Conservation (phyloP, 2,888 invertebrate genomes). For the Caenorhabditis angaria region DNA sequence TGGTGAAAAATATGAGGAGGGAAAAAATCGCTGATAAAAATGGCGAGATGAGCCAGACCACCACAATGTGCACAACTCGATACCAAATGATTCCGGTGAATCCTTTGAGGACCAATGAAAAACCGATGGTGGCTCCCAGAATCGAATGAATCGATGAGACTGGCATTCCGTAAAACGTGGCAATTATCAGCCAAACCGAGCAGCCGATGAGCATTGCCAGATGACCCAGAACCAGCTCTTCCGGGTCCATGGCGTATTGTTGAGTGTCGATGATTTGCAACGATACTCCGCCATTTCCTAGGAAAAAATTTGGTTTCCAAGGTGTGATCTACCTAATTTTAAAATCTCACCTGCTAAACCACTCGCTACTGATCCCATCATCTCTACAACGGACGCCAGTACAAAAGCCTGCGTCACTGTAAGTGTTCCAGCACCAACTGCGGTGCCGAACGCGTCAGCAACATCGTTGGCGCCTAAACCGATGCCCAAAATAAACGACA, state of each 20-base stretch:
- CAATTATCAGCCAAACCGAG: slow-evolving; percentile 89
- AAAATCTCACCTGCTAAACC: slow-evolving; percentile 77
- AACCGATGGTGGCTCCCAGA: slow-evolving; percentile 95
- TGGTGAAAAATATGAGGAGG: slow-evolving; percentile 73
- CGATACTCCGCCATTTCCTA: slow-evolving; percentile 6
- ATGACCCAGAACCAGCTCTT: slow-evolving; percentile 88
- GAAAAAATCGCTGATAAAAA: slow-evolving; percentile 89
- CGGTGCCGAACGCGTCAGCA: slow-evolving; percentile 92
- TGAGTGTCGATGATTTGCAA: slow-evolving; percentile 83
- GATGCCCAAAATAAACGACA: slow-evolving; percentile 35
- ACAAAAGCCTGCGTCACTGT: slow-evolving; percentile 84
- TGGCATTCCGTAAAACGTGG: slow-evolving; percentile 90
- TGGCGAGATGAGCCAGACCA: slow-evolving; percentile 92
- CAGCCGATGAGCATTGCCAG: slow-evolving; percentile 83
- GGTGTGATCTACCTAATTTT: no score
- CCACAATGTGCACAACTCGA: slow-evolving; percentile 73
- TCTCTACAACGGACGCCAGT: slow-evolving; percentile 93
- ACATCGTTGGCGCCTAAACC: slow-evolving; percentile 98
- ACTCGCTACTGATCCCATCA: slow-evolving; percentile 90
- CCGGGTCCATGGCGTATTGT: slow-evolving; percentile 83
- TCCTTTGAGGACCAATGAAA: slow-evolving; percentile 89
- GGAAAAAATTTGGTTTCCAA: slow-evolving; percentile 76
- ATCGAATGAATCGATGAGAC: slow-evolving; percentile 97
- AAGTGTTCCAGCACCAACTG: slow-evolving; percentile 78
- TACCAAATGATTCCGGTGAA: slow-evolving; percentile 84